Conservation (phyloP, 2,888 invertebrate species). For the Fragum whitleyi region DNA sequence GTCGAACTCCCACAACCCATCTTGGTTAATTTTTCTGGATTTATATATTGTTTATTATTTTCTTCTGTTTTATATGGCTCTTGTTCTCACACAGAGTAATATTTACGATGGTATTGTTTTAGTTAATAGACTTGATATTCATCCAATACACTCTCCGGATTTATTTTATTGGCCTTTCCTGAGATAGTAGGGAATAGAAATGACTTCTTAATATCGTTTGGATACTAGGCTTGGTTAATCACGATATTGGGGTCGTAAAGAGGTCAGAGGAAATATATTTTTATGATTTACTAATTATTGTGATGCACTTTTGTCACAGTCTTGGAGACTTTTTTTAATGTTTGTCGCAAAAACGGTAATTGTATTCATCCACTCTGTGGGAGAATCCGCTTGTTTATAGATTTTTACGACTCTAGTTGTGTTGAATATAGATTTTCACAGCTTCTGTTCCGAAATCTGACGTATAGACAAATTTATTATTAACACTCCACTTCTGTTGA, state of each 20-base stretch:
- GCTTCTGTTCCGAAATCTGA: not conserved
- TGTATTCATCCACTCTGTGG: not conserved
- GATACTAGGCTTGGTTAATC: not conserved
- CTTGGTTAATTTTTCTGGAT: not conserved
- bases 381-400: not conserved
- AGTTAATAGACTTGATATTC: not conserved
- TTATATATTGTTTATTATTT: not conserved
- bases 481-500: not conserved
- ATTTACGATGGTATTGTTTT: not conserved
- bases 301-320: not conserved
- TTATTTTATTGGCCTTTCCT: not conserved
- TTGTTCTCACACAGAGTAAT: not conserved
- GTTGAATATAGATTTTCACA: slow-evolving; percentile 17
- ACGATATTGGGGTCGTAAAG: not conserved
- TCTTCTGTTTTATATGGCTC: not conserved
- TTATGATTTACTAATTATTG: slow-evolving; percentile 1
- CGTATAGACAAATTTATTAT: slow-evolving; percentile 11
- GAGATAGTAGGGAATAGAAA: not conserved
- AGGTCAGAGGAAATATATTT: not conserved
- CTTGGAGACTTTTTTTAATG: not conserved
- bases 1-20: slow-evolving; percentile 17
- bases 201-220: not conserved
- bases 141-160: not conserved
- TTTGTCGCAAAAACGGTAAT: not conserved
- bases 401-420: slow-evolving; percentile 4